A percentile compares a stretch with the other conserved stretches of the same genome.
These are phyloP conservation scores for Amphiprion percula DNA, from an alignment of 2,113 vertebrate species.

Conservation along the genomic window DNA sequence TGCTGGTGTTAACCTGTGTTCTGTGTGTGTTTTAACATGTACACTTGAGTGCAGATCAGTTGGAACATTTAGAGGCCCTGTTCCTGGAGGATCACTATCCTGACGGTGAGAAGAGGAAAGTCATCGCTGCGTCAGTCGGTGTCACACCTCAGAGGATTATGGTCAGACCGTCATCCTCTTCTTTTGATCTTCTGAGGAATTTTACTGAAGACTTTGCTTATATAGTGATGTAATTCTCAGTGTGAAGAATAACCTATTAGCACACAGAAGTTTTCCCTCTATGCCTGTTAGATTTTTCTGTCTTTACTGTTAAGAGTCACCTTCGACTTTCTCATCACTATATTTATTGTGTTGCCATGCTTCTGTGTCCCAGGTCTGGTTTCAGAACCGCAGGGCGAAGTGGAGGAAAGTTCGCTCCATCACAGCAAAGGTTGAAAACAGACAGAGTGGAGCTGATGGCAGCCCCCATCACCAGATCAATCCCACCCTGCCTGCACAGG, in stretches of 20 bases:
- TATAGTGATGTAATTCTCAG: background rate
- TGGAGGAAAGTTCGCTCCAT: constrained; percentile 89
- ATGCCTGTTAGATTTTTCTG: background rate
- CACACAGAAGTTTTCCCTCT: background rate
- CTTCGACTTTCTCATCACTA: background rate
- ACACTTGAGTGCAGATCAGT: constrained; percentile 85
- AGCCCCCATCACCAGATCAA: constrained; percentile 52
- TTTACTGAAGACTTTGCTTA: background rate
- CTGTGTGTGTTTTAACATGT: constrained; percentile 13
- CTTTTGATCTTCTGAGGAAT: constrained; percentile 12
- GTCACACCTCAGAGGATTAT: constrained; percentile 94
- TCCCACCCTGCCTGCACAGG: constrained; percentile 28
- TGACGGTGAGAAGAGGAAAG: constrained; percentile 90
- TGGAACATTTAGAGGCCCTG: constrained; percentile 89
- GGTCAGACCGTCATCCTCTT: constrained; percentile 79
- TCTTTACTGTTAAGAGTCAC: background rate
- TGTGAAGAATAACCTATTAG: background rate
- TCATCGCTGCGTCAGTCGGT: constrained; percentile 90
- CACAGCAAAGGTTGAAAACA: constrained; percentile 74
- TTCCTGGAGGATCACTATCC: constrained; percentile 97
- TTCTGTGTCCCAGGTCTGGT: constrained; percentile 90
- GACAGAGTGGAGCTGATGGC: constrained; percentile 43
- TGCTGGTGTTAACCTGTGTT: constrained; percentile 16
- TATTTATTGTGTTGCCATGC: background rate
- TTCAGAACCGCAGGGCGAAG: constrained; percentile 97